Conservation (phyloP, 2,797 vertebrate genomes). For the Pygocentrus nattereri region DNA sequence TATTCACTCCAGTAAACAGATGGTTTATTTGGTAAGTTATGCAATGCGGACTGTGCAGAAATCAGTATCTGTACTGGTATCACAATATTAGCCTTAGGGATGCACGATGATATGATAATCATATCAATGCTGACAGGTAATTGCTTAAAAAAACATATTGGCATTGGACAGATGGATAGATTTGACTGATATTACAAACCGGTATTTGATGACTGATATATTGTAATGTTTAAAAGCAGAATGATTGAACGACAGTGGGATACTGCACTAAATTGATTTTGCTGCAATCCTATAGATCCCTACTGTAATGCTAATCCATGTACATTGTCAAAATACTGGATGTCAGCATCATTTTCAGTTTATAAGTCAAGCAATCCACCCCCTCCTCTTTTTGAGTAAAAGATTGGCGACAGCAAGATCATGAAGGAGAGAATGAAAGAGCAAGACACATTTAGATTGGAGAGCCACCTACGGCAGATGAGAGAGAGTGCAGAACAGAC, state of each 20-base stretch:
- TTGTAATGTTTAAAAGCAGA: no score
- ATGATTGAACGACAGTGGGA: no score
- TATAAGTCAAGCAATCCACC: background rate
- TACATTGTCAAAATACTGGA: no score
- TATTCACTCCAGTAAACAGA: background rate
- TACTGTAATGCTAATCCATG: no score
- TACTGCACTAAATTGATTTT: no score
- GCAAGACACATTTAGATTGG: constrained; percentile 12
- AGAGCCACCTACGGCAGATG: constrained; percentile 41
- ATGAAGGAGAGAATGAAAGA: constrained; percentile 23
- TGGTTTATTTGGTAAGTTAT: background rate
- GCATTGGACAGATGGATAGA: no score
- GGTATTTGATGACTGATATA: no score
- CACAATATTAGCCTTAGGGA: background rate
- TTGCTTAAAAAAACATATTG: no score
- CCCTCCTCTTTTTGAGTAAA: background rate
- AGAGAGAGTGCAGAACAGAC: constrained; percentile 40
- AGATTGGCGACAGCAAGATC: constrained; percentile 1
- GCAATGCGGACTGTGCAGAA: background rate
- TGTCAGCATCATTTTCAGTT: background rate
- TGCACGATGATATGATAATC: no score
- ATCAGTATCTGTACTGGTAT: background rate
- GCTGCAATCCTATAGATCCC: no score
- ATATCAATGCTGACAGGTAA: no score
- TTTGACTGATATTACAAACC: no score